phyloP scores from a whole-genome alignment of 2,797 vertebrate genomes.

The Notolepis coatsorum region DNA sequence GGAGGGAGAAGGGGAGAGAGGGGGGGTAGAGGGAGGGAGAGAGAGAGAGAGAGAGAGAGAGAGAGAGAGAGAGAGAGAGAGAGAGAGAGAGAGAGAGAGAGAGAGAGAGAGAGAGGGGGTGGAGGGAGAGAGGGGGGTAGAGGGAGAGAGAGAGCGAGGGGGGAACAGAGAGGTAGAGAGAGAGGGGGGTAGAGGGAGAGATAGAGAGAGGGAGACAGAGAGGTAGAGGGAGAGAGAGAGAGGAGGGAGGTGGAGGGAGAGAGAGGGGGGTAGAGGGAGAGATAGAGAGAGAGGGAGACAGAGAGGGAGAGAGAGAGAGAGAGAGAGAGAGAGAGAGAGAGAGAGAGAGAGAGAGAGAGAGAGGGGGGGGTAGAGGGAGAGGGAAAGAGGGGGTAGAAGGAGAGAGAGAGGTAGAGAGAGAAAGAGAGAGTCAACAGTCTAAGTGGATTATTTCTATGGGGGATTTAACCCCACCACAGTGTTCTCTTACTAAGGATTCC shows the following conservation, averaged over 20 bases:
- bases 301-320: neutral
- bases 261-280: neutral
- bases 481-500: slow-evolving; percentile 37
- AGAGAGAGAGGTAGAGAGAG: neutral
- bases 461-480: slow-evolving; percentile 50
- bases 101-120: neutral
- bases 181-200: too few relatives aligned
- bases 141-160: slow-evolving; percentile 37
- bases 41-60: slow-evolving; percentile 50
- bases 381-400: neutral
- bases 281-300: slow-evolving; percentile 32
- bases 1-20: slow-evolving; percentile 23
- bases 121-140: too few relatives aligned
- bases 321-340: slow-evolving; percentile 35
- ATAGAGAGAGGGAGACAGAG: too few relatives aligned
- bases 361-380: neutral
- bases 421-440: slow-evolving; percentile 11
- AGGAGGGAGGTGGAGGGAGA: slow-evolving; percentile 21
- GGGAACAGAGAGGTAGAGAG: neutral
- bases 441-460: slow-evolving; percentile 65
- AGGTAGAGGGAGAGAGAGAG: slow-evolving; percentile 18
- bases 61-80: too few relatives aligned
- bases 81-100: neutral
- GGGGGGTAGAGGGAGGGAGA: slow-evolving; percentile 56
- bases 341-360: neutral